Evolutionary conservation across 2,113 vertebrate genomes (phyloP), one percentile per base, ranked within the genome.

Genomic region (Monarcha castaneiventris): DNA sequence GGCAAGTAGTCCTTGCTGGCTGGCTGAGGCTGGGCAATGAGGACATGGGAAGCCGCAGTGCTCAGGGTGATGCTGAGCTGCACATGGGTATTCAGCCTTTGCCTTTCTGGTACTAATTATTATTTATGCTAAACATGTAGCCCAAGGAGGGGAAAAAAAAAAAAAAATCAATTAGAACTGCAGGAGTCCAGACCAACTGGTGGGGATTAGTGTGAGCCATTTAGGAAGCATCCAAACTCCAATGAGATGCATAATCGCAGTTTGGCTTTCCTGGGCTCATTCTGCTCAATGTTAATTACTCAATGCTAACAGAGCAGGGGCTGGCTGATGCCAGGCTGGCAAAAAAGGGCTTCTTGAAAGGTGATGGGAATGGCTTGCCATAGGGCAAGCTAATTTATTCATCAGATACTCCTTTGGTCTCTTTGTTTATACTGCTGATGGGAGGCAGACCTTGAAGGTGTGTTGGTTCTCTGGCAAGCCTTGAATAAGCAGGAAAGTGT

Each of bases 171-270:
- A 8, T 67, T 43, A 52, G n/a, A 92, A 48, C 68, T 81, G 68
- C 39, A 77, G 80, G 91, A 94, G 73, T 77, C 33, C 39, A 39
- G 83, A 44, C 43, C 3, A 32, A 71, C 73, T 81, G 61, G 55
- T 77, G 68, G 33, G 79, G 67, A 71, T 77, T 69, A 77, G 41
- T 0, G 10, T 67, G 79, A 90, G 56, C 61, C 59, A 48, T 86
- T 94, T 59, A 86, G 76, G 84, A 77, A 86, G 76, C 43, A 51
- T 92, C 93, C 84, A 81, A 61, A 72, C 76, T 78, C 76, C 80
- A 75, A 10, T 7, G 62, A 81, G 86, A 94, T 95, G 80, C 9
- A 0, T 90, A 84, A 90, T 92, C 7, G 1, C n/a, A 4, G 13
- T 48, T 89, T 90, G 89, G 73, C 73, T 94, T 93, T 94, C 66